Evolutionary conservation across 2,888 invertebrate genomes (phyloP).

Genomic region (Zaprionus bogoriensis): DNA sequence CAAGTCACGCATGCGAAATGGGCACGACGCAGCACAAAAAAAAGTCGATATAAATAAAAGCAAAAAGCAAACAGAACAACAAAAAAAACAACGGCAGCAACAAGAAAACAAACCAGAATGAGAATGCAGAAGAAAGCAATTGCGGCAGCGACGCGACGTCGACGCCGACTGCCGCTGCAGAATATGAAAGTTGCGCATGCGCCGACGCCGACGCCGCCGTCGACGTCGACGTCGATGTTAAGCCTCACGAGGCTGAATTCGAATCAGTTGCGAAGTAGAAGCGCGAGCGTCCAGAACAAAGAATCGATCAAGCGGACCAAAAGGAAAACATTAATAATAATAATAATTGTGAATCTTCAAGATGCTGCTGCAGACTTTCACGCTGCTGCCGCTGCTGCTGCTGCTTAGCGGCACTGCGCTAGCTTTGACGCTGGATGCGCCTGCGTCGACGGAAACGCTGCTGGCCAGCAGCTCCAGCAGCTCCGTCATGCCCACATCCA

Average conservation of each 20-base stretch:
- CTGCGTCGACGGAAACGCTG: constrained; percentile 24
- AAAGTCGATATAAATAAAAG: constrained; percentile 54
- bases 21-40: constrained; percentile 57
- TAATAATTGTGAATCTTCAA: background rate
- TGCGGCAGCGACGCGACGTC: constrained; percentile 19
- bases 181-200: constrained; percentile 76
- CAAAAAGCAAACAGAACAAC: constrained; percentile 31
- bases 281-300: constrained; percentile 71
- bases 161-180: constrained; percentile 35
- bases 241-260: constrained; percentile 34
- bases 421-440: background rate
- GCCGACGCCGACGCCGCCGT: constrained; percentile 24
- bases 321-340: background rate
- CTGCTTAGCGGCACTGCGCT: background rate
- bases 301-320: constrained; percentile 33
- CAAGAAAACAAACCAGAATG: constrained; percentile 67
- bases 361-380: constrained; percentile 55
- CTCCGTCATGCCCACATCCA: background rate
- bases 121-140: constrained; percentile 67
- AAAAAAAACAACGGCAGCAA: constrained; percentile 28
- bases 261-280: constrained; percentile 71
- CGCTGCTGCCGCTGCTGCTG: constrained; percentile 30
- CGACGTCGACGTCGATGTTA: constrained; percentile 35
- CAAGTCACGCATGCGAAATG: constrained; percentile 77
- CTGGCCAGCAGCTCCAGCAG: constrained; percentile 2